These are phyloP conservation scores for Blastobasis lacticolella DNA, from an alignment of 2,888 invertebrate species.

Conservation along the genomic window DNA sequence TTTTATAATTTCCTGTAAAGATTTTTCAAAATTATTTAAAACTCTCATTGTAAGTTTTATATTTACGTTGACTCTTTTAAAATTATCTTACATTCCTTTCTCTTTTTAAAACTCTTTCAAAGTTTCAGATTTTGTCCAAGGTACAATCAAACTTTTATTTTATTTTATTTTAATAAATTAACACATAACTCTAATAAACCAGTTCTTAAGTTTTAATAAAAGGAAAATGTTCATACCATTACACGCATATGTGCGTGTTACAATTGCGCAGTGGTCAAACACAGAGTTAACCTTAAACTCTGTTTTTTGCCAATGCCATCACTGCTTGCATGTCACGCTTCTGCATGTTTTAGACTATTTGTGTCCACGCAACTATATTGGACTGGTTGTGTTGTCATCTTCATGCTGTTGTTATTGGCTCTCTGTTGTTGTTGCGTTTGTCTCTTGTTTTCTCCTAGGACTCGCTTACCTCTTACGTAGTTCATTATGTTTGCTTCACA, in stretches of 20 bases:
- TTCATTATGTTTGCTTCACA: constrained; percentile 34
- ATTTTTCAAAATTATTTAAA: constrained; percentile 14
- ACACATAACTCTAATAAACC: constrained; percentile 64
- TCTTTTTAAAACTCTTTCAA: constrained; percentile 49
- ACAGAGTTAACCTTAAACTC: constrained; percentile 14
- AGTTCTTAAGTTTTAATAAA: constrained; percentile 31
- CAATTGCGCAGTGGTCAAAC: constrained; percentile 4
- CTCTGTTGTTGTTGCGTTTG: constrained; percentile 41
- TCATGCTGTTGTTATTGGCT: constrained; percentile 52
- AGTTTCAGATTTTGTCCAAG: constrained; percentile 54
- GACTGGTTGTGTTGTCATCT: constrained; percentile 62
- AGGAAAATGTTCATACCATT: constrained; percentile 52
- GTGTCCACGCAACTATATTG: constrained; percentile 42
- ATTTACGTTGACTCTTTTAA: constrained; percentile 6
- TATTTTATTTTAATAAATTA: constrained; percentile 46
- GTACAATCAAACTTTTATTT: constrained; percentile 44
- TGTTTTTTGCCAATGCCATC: constrained; percentile 32
- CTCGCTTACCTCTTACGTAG: constrained; percentile 41
- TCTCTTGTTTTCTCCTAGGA: constrained; percentile 38
- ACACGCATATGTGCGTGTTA: constrained; percentile 5
- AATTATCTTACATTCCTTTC: constrained; percentile 23
- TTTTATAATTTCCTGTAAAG: constrained; percentile 34
- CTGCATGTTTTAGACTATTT: constrained; percentile 46
- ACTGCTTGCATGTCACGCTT: constrained; percentile 51
- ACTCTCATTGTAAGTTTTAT: constrained; percentile 1